Conservation (phyloP, 1,140 invertebrate genomes). For the Pinna nobilis region DNA sequence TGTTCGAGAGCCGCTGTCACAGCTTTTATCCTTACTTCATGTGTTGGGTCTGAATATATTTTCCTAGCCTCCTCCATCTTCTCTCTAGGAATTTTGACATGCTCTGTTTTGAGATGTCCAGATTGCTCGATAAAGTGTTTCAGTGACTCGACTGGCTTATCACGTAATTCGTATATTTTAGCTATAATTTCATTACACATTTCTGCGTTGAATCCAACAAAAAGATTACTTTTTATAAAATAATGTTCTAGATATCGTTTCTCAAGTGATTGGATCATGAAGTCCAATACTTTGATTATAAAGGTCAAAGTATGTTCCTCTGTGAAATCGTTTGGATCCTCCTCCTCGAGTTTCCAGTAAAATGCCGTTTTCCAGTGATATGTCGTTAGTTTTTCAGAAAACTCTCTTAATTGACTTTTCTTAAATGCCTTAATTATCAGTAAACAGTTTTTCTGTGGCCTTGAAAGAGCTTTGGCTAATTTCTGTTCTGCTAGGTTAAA, state of each 20-base stretch:
- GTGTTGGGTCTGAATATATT: too few species aligned
- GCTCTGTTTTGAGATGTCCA: too few species aligned
- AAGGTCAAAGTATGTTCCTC: not conserved
- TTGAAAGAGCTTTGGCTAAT: not conserved
- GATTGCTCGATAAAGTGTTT: too few species aligned
- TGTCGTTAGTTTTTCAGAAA: slow-evolving; percentile 9
- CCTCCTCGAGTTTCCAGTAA: slow-evolving; percentile 10
- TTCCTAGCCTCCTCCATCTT: too few species aligned
- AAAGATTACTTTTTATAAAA: slow-evolving; percentile 24
- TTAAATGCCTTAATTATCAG: slow-evolving; percentile 3
- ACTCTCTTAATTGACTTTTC: not conserved
- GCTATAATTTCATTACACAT: not conserved
- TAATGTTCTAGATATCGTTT: slow-evolving; percentile 6
- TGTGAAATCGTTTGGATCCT: not conserved
- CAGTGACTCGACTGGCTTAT: too few species aligned
- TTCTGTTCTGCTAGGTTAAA: slow-evolving; percentile 29
- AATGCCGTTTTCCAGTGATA: slow-evolving; percentile 37
- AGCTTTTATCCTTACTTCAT: too few species aligned
- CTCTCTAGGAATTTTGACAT: too few species aligned
- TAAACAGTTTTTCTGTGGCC: slow-evolving; percentile 2
- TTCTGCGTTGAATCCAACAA: not conserved
- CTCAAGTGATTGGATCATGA: slow-evolving; percentile 16
- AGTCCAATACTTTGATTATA: slow-evolving; percentile 8
- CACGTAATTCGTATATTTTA: too few species aligned
- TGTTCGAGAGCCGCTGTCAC: too few species aligned